Conservation (phyloP, 64 coral and sea anemone genomes). For the Montipora cactus region DNA sequence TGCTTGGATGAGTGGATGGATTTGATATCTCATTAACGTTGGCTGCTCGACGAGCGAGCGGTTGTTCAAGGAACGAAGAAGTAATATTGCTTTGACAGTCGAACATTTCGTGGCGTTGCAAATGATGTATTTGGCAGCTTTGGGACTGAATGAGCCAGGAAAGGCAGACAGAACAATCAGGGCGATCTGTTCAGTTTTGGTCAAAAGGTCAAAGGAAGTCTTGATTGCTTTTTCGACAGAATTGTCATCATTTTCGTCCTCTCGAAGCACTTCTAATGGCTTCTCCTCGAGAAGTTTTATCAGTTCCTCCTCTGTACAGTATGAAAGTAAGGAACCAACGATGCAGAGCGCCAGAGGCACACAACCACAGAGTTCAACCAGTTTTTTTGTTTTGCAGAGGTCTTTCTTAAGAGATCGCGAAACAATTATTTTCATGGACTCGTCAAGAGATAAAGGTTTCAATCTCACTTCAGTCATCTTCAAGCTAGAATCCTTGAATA, state of each 20-base stretch:
- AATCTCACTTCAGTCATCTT: too few relatives aligned
- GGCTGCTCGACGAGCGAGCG: slow-evolving; percentile 33
- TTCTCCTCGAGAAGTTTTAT: background rate
- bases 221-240: slow-evolving; percentile 51
- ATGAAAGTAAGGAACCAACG: slow-evolving; percentile 3
- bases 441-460: background rate
- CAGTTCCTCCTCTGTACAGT: background rate
- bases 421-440: background rate
- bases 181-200: background rate
- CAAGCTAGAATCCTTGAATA: too few relatives aligned
- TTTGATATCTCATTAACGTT: background rate
- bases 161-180: slow-evolving; percentile 11
- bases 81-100: background rate
- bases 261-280: slow-evolving; percentile 32
- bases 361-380: slow-evolving; percentile 46
- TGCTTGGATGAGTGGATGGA: slow-evolving; percentile 55
- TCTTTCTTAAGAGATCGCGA: background rate
- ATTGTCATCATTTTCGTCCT: slow-evolving; percentile 5
- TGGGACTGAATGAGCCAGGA: background rate
- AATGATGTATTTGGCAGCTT: background rate
- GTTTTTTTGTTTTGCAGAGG: background rate
- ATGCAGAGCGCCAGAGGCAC: slow-evolving; percentile 31
- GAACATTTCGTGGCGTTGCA: background rate
- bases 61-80: slow-evolving; percentile 32
- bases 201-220: slow-evolving; percentile 27